Evolutionary conservation across 2,113 vertebrate species (phyloP), one percentile per base, ranked within the genome.

Genomic region (Mugil cephalus): DNA sequence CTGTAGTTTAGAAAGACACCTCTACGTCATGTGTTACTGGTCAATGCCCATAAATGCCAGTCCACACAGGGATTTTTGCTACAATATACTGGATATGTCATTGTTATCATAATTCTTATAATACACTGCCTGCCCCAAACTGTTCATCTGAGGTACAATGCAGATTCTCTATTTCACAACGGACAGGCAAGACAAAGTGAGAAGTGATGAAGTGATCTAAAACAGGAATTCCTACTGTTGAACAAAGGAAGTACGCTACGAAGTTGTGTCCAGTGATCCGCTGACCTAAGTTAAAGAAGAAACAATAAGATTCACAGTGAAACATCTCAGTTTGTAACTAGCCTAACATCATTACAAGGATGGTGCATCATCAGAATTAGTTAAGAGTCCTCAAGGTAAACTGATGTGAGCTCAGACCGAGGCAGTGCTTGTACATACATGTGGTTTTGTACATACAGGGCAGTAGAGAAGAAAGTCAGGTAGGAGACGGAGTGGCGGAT

Each of bases 221-320:
- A 36, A 68, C 34, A 39, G 64, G 48, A 56, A 62, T 39, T 46
- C 13, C 35, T 67, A 47, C 1, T 48, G 39, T 48, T 43, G 11
- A 52, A 53, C 14, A 62, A 54, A 75, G 34, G 51, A 66, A 53
- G 73, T 30, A 13, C 50, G 50, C n/a, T 53, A 58, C 15, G 18
- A 45, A 39, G 21, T 24, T 62, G 12, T 62, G n/a, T 54, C 48
- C 24, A 54, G 3, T 45, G 42, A 5, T 51, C 34, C 63, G 34
- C 0, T 40, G 62, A 50, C 43, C 10, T 0, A 66, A 65, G 17
- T 0, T 0, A 73, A 82, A 18, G 11, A 13, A 61, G 74, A 76
- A 77, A 72, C 12, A n/a, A 17, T 21, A 21, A 52, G 40, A 56
- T 69, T 88, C 79, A 86, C 82, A 87, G 84, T 87, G 74, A 79